Conservation (phyloP, 2,797 vertebrate genomes). For the Pseudochromis fuscus region DNA sequence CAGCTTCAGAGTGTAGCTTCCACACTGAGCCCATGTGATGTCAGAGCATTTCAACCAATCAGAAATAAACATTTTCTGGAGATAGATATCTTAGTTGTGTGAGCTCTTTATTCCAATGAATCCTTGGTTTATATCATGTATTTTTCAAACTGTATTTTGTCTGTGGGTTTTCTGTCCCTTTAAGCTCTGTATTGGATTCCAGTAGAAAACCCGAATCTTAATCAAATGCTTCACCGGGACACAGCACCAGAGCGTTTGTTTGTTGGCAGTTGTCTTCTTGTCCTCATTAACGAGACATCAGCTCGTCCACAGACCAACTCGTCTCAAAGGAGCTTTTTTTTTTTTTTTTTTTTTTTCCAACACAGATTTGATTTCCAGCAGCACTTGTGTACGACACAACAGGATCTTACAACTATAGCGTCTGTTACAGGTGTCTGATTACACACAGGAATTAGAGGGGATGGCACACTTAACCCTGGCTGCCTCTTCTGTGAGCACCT, state of each 20-base stretch:
- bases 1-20: too few species aligned
- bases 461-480: constrained; percentile 75
- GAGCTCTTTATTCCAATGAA: too few species aligned
- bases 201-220: constrained; percentile 43
- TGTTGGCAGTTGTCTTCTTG: constrained; percentile 49
- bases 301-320: constrained; percentile 26
- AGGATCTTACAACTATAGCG: constrained; percentile 75
- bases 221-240: constrained; percentile 40
- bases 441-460: constrained; percentile 66
- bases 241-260: constrained; percentile 58
- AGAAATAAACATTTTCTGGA: too few species aligned
- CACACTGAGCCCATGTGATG: too few species aligned
- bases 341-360: constrained; percentile 71
- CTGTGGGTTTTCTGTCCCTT: too few species aligned
- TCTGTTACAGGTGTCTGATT: constrained; percentile 81
- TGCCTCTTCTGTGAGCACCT: constrained; percentile 63
- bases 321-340: constrained; percentile 47
- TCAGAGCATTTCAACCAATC: too few species aligned
- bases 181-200: too few species aligned
- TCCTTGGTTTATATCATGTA: too few species aligned
- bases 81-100: too few species aligned
- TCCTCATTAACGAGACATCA: constrained; percentile 68
- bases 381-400: constrained; percentile 79
- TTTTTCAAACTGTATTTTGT: too few species aligned
- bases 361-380: constrained; percentile 79